Base-by-base conservation (phyloP, 2,888 invertebrate species). In the Andrena camellia region DNA sequence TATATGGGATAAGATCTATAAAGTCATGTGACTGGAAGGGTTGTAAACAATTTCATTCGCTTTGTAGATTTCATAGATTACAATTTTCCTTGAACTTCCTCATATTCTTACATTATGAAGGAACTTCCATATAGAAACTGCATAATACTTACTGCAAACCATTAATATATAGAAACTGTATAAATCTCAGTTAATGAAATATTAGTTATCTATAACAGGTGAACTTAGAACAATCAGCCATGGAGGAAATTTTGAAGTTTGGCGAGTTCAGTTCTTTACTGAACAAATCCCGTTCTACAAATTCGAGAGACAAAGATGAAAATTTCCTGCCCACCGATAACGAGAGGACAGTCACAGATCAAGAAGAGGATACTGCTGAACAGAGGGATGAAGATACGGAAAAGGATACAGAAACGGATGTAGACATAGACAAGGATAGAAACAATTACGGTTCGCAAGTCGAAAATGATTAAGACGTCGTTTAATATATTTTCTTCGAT, bases 201-300 rank as follows among this genome's bases (percentile, higher is more conserved):
- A 13, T 0, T 0, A 62, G 29, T 33, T 73, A 33, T 68, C 75
- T 78, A 10, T 85, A 75, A 59, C 83, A 92, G 91, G 88, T 91
- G 29, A 88, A 90, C 50, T 68, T 91, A 78, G 92, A 92, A 62
- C 91, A 90, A n/a, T 88, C 91, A 1, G 91, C 91, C 3, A 92
- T 93, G 90, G 92, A 92, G 59, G 91, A 91, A 54, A 90, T 93
- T 68, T 79, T 92, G 74, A 92, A 92, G 59, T 93, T 92, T 74
- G 92, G 92, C 3, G 92, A 93, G 78, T 93, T 93, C 77, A 93
- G 93, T 84, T 93, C 93, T 2, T 83, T 93, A 79, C 68, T 92
- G 74, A 90, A 93, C 73, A 92, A 92, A 79, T 91, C 92, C 0
- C 92, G 92, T 66, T 88, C 69, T 2, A 79, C 77, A 31, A 86